Conservation (phyloP, 1,140 invertebrate genomes). For the Sogatella furcifera region DNA sequence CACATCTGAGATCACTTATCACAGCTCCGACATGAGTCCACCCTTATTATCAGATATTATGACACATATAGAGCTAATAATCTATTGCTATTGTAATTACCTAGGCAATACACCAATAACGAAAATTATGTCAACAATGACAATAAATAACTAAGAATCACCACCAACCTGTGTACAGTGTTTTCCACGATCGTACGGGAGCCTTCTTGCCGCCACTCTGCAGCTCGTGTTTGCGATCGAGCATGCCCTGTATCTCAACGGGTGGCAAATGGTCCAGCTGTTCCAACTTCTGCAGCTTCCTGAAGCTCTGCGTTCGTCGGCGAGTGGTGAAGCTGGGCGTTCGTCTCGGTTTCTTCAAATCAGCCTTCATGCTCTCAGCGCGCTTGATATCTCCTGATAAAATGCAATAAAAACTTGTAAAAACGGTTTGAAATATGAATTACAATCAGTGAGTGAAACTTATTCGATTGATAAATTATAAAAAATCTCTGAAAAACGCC, state of each 20-base stretch:
- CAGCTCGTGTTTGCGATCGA: conserved; percentile 92
- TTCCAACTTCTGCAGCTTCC: conserved; percentile 60
- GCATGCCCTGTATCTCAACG: conserved; percentile 79
- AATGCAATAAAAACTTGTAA: background rate
- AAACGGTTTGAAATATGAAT: too few relatives aligned
- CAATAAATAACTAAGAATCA: conserved; percentile 18
- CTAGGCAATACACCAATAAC: too few relatives aligned
- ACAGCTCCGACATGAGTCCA: too few relatives aligned
- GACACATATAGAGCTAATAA: too few relatives aligned
- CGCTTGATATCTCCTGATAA: conserved; percentile 51
- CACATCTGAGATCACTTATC: too few relatives aligned
- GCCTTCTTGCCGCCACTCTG: conserved; percentile 89
- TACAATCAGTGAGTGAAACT: too few relatives aligned
- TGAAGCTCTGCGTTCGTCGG: conserved; percentile 77
- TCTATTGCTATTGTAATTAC: too few relatives aligned
- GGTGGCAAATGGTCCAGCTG: conserved; percentile 67
- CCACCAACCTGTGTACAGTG: conserved; percentile 64
- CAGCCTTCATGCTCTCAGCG: conserved; percentile 79
- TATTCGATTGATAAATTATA: too few relatives aligned
- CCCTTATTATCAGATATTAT: too few relatives aligned
- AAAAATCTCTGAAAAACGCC: too few relatives aligned
- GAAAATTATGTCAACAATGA: too few relatives aligned
- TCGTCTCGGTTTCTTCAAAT: conserved; percentile 65
- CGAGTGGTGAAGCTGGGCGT: conserved; percentile 92
- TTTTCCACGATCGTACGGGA: conserved; percentile 90